Base-by-base conservation (phyloP, 30 jellyfish, hydroid and myxozoan genomes). In the Sanderia malayensis region DNA sequence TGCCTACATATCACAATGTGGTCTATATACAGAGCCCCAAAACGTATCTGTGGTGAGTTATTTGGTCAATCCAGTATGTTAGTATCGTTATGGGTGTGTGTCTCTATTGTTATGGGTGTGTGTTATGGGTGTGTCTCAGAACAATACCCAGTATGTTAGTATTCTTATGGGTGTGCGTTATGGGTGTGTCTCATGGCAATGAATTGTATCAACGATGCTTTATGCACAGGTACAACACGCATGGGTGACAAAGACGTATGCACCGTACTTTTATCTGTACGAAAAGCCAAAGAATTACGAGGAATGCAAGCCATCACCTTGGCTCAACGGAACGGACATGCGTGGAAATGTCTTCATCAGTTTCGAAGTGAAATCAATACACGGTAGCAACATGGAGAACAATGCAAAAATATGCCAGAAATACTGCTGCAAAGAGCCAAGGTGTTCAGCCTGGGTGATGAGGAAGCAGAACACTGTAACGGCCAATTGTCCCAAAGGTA, bases 401-500 rank as follows among this genome's bases (percentile, higher is more conserved):
- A 92, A 92, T 73, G 98, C 98, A 0, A 92, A 92, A 70, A 92
- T 92, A 49, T 92, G 98, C 58, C 96, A 92, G 72, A 92, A 92
- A 45, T 92, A 92, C 73, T 92, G 98, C 49, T 92, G 98, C 82
- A 92, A 84, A 61, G 98, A 92, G 66, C 96, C 98, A 0, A 77
- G 98, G 8, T 92, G 98, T 59, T 91, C 95, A 0, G 98, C 98
- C 2, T 92, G 98, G 98, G 98, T 92, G 60, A 58, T 92, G 86
- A 71, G 98, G 55, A 58, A 34, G 63, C 98, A 92, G 66, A 65
- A 25, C 8, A 94, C 84, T 26, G 98, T 94, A 0, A 92, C 98
- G 2, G 67, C 95, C 1, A 92, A 92, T 46, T 92, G 98, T 44
- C 98, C 98, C 7, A 79, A 71, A 64, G 81, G 98, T 92, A 60